Percentiles rank a stretch among this genome's conserved stretches.
Conservation (phyloP, 2,113 vertebrate genomes). For the Suricata suricatta region DNA sequence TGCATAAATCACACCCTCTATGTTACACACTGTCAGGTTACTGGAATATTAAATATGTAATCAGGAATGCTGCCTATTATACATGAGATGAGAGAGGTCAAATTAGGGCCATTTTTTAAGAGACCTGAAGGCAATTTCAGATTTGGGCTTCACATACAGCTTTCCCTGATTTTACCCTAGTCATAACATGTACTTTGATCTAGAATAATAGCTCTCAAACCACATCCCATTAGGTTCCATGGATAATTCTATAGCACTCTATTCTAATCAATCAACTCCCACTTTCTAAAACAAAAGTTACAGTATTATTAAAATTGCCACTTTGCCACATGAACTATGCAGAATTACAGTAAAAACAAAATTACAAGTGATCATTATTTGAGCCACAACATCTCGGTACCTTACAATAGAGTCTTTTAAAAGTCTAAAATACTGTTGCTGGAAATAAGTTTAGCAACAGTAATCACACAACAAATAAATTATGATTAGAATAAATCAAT, state of each 20-base stretch:
- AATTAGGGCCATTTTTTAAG: not conserved
- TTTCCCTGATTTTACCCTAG: not conserved
- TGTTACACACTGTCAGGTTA: not conserved
- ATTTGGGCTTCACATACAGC: not conserved
- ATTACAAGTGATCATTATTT: not conserved
- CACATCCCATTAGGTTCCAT: not conserved
- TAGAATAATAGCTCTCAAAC: not conserved
- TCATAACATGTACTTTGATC: not conserved
- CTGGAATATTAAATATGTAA: not conserved
- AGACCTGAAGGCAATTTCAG: not conserved
- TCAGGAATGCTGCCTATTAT: not conserved
- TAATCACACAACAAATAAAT: not conserved
- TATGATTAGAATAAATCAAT: not conserved
- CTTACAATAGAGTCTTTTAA: not conserved
- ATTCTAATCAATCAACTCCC: not conserved
- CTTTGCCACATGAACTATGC: not conserved
- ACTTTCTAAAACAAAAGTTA: not conserved
- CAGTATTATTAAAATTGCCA: not conserved
- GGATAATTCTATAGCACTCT: not conserved
- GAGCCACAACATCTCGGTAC: not conserved
- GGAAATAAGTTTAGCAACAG: not conserved
- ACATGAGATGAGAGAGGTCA: not conserved
- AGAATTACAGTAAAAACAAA: not conserved
- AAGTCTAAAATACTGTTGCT: not conserved
- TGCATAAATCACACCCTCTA: not conserved